Evolutionary conservation across 2,797 vertebrate species (phyloP), one percentile per base, ranked within the genome.

Genomic region (Cyprinella venusta): DNA sequence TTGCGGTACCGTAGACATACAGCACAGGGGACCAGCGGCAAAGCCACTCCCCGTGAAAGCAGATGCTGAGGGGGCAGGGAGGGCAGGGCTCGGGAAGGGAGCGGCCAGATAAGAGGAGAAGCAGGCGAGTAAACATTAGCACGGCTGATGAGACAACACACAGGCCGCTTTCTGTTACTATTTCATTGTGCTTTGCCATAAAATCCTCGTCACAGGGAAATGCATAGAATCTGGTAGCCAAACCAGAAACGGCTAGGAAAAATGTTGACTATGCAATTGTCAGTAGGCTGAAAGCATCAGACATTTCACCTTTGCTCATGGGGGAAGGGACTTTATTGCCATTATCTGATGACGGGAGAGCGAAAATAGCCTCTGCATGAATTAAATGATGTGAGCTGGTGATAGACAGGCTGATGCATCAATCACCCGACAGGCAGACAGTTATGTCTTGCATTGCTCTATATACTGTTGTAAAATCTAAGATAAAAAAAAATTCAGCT

Each of bases 1-100:
- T 30, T 61, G 72, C 42, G 33, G 79, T 36, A 76, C 24, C n/a
- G 2, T 16, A 81, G 56, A 64, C 54, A n/a, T 40, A 42, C n/a
- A 50, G 61, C 65, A 9, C 82, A 79, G 76, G 82, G 76, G 82
- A 84, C 67, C 42, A 15, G 40, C 5, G 16, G 61, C 4, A 81
- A 63, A 67, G 84, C 76, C 80, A 74, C 74, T 79, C 80, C 84
- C 76, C 45, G 1, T 82, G 76, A 82, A 69, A 74, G 63, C 76
- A 79, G 80, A 80, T 78, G 81, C 50, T 76, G 63, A 64, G 76
- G 76, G 68, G 74, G 65, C 33, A 56, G 36, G 56, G 48, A 30
- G 64, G 50, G 38, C 54, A 72, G 67, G 77, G 63, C 45, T 54
- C 36, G 78, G 45, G 36, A 42, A 61, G 75, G 65, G 74, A 72